Evolutionary conservation across 2,113 vertebrate genomes (phyloP).

Genomic region (Chelonoidis abingdonii): DNA sequence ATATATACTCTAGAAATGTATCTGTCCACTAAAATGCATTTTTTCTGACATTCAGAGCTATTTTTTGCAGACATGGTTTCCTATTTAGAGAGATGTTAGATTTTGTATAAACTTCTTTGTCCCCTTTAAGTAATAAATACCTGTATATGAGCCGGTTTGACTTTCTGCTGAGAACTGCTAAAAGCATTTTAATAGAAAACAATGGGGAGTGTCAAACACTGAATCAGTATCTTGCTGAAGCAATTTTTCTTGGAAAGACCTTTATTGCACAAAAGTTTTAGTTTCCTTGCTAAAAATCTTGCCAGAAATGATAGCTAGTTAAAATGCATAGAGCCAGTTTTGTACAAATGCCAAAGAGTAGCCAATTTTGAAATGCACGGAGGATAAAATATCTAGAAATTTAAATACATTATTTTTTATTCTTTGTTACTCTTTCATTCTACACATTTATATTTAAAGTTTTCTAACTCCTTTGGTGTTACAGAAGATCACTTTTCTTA

Average conservation of each 20-base stretch:
- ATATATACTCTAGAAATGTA: constrained; percentile 28
- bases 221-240: constrained; percentile 13
- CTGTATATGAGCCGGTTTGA: constrained; percentile 24
- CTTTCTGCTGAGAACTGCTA: constrained; percentile 59
- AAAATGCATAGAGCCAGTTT: constrained; percentile 6
- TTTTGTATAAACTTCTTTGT: constrained; percentile 34
- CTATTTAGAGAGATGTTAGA: constrained; percentile 34
- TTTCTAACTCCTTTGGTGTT: neutral
- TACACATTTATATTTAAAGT: neutral
- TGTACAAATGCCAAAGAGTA: neutral
- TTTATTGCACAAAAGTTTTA: constrained; percentile 39
- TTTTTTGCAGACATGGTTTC: neutral
- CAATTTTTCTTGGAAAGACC: constrained; percentile 55
- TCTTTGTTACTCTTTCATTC: neutral
- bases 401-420: neutral
- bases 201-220: constrained; percentile 57
- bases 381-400: neutral
- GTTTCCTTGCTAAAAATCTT: constrained; percentile 32
- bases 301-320: constrained; percentile 11
- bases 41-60: constrained; percentile 10
- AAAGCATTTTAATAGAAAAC: constrained; percentile 68
- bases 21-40: neutral
- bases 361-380: neutral
- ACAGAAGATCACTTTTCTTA: neutral
- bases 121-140: constrained; percentile 45